Conservation (phyloP, 1,140 invertebrate genomes). For the Drosophila dunni region DNA sequence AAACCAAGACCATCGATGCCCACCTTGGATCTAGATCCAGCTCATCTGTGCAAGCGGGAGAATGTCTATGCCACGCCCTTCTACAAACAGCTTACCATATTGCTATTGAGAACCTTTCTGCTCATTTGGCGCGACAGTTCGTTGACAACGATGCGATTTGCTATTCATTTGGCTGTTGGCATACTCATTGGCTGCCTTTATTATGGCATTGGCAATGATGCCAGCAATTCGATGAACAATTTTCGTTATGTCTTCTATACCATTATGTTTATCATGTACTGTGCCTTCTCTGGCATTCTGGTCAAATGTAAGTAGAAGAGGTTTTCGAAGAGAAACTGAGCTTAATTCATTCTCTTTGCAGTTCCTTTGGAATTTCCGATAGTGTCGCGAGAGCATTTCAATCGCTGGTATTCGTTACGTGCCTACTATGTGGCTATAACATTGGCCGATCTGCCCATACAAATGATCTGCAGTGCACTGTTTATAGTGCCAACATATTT, state of each 20-base stretch:
- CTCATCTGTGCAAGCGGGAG: conserved; percentile 72
- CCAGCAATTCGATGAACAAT: conserved; percentile 90
- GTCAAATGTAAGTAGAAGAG: conserved; percentile 91
- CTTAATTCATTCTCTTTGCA: conserved; percentile 82
- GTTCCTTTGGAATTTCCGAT: conserved; percentile 95
- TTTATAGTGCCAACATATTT: conserved; percentile 93
- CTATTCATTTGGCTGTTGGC: conserved; percentile 91
- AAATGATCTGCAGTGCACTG: conserved; percentile 90
- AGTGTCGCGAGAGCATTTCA: conserved; percentile 94
- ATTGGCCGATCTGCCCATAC: conserved; percentile 93
- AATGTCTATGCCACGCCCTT: conserved; percentile 87
- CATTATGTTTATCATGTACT: conserved; percentile 94
- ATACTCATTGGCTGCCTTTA: conserved; percentile 92
- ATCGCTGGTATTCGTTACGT: conserved; percentile 96
- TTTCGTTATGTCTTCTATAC: conserved; percentile 92
- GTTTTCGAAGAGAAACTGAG: neutral
- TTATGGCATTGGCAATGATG: conserved; percentile 92
- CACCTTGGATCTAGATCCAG: conserved; percentile 67
- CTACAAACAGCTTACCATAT: conserved; percentile 88
- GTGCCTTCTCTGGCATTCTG: conserved; percentile 93
- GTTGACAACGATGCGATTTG: conserved; percentile 90
- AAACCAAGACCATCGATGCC: conserved; percentile 54
- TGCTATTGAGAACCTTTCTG: conserved; percentile 88
- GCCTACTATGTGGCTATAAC: conserved; percentile 95
- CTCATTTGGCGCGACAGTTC: conserved; percentile 85